Evolutionary conservation across 2,888 invertebrate genomes (phyloP), one percentile per base, ranked within the genome.

Genomic region (Sesia apiformis): DNA sequence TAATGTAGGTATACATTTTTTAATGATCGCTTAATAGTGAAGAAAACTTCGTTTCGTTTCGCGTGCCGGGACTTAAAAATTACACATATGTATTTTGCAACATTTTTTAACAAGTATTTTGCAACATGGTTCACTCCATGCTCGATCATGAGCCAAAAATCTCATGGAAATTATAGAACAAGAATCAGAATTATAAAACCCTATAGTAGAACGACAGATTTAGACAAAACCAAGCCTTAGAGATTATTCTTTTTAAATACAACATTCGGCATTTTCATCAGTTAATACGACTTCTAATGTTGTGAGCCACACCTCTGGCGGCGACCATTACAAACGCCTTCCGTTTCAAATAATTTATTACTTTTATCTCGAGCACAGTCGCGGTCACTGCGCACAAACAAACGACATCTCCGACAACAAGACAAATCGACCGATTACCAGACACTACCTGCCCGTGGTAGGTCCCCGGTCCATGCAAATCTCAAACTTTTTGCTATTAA

Each of bases 371-470:
- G 78, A 74, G 75, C 80, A 80, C 71, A 75, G 84, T 78, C 78
- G 84, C 83, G 88, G 86, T 83, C 81, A 80, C 74, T 75, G 85
- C 75, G 72, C 81, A 84, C 84, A 84, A 84, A 85, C 82, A 86
- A 80, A 85, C 78, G 81, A 84, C 84, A 78, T 78, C 77, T 78
- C 81, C 72, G 82, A 85, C 84, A 85, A 84, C 81, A 84, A 88
- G 87, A 89, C 89, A 88, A 88, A 89, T 88, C 81, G 83, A 67
- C 76, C 84, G 87, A 87, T 88, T 87, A 86, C 80, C 62, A 78
- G 70, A 72, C 85, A 78, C 84, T 88, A 88, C 88, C 88, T 87
- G 84, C 79, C 67, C 69, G 74, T 71, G 83, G 85, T 79, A 72
- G 86, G 82, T 81, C 83, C n/a, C 70, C 56, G 51, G n/a, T 51